Percentiles rank a stretch among this genome's conserved stretches.
phyloP scores from a whole-genome alignment of 2,113 vertebrate genomes.

The Oenanthe melanoleuca region DNA sequence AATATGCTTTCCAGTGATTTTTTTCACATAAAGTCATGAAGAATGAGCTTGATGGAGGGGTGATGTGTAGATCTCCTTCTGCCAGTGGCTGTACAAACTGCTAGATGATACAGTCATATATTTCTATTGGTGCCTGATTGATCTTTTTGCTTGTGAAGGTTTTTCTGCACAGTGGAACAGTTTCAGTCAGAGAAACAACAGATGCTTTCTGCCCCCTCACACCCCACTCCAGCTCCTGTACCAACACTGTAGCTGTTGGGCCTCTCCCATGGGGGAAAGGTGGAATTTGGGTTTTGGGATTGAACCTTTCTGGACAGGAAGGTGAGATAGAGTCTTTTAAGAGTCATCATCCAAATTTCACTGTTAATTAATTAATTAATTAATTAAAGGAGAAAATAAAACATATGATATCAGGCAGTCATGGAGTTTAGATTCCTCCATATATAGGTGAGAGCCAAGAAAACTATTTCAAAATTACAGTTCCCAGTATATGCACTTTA shows the following conservation, averaged over 20 bases:
- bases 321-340: not conserved
- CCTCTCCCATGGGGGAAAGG: not conserved
- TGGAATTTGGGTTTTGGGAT: not conserved
- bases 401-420: not conserved
- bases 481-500: not conserved
- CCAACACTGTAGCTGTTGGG: rapidly evolving
- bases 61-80: not conserved
- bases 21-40: not conserved
- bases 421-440: not conserved
- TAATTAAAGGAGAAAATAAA: too few species aligned
- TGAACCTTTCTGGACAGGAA: not conserved
- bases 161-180: not conserved
- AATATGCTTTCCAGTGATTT: not conserved
- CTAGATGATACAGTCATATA: not conserved
- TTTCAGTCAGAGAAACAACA: not conserved
- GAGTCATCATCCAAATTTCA: not conserved
- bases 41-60: not conserved
- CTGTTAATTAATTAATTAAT: not conserved
- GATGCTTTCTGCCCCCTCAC: not conserved
- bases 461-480: not conserved
- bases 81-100: not conserved
- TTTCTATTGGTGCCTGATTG: not conserved
- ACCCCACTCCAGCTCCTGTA: not conserved
- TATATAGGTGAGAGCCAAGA: not conserved
- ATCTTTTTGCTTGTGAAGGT: not conserved